Percentiles rank a stretch among this genome's conserved stretches.
Conservation (phyloP, 2,797 vertebrate species). For the Poecilia gillii region DNA sequence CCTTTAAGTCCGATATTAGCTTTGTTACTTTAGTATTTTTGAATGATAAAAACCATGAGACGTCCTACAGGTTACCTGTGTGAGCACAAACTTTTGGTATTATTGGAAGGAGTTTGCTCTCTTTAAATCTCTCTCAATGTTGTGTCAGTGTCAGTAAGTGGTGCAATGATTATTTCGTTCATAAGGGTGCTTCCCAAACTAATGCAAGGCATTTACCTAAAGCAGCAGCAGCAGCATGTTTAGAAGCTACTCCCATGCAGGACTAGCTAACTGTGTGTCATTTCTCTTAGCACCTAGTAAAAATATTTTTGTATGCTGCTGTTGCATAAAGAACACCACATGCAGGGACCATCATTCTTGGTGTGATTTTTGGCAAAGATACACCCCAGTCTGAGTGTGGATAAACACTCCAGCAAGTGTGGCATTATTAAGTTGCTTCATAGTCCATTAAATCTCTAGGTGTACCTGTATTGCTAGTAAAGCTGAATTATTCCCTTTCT, state of each 20-base stretch:
- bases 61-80: neutral
- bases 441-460: constrained; percentile 46
- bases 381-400: neutral
- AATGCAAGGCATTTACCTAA: constrained; percentile 34
- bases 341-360: constrained; percentile 15
- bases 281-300: constrained; percentile 56
- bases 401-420: constrained; percentile 31
- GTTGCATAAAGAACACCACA: constrained; percentile 31
- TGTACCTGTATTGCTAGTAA: constrained; percentile 61
- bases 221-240: constrained; percentile 10
- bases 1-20: neutral
- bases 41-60: neutral
- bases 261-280: constrained; percentile 32
- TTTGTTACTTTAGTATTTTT: neutral
- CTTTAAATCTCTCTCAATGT: constrained; percentile 2
- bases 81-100: neutral
- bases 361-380: neutral
- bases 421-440: constrained; percentile 68
- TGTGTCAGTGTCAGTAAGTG: constrained; percentile 15
- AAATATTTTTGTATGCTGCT: constrained; percentile 36
- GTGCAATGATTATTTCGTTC: constrained; percentile 14
- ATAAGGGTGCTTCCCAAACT: neutral
- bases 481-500: constrained; percentile 68
- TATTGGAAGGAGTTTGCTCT: neutral
- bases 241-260: constrained; percentile 18